Evolutionary conservation across 2,113 vertebrate species (phyloP).

Genomic region (Cercocebus atys): DNA sequence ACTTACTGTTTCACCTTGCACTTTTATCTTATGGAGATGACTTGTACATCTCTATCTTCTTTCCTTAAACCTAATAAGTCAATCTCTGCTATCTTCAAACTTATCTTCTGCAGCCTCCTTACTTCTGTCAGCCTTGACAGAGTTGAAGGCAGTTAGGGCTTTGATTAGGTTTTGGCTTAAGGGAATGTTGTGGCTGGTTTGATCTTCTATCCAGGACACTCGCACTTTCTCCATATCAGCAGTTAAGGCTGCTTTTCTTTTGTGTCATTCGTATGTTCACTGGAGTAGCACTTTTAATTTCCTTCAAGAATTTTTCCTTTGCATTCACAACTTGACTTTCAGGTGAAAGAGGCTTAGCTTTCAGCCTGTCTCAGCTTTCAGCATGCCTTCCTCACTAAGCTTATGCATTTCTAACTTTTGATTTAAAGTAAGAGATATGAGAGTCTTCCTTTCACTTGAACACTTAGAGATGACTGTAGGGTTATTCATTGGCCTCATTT

Average conservation of each 20-base stretch:
- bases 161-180: too few relatives aligned
- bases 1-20: too few relatives aligned
- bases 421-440: background rate
- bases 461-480: background rate
- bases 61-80: too few relatives aligned
- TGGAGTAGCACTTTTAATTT: background rate
- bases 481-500: background rate
- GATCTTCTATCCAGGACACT: background rate
- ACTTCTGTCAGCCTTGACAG: too few relatives aligned
- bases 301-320: background rate
- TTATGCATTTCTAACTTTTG: background rate
- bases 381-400: background rate
- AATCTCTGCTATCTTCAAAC: too few relatives aligned
- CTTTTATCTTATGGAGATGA: too few relatives aligned
- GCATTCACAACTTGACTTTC: background rate
- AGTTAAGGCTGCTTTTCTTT: background rate
- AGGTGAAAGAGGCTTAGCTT: background rate
- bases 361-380: background rate
- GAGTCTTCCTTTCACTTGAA: background rate
- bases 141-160: too few relatives aligned
- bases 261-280: background rate
- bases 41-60: too few relatives aligned
- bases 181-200: too few relatives aligned
- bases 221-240: background rate
- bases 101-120: too few relatives aligned